phyloP scores from a whole-genome alignment of 2,113 vertebrate genomes.

The Columba livia region DNA sequence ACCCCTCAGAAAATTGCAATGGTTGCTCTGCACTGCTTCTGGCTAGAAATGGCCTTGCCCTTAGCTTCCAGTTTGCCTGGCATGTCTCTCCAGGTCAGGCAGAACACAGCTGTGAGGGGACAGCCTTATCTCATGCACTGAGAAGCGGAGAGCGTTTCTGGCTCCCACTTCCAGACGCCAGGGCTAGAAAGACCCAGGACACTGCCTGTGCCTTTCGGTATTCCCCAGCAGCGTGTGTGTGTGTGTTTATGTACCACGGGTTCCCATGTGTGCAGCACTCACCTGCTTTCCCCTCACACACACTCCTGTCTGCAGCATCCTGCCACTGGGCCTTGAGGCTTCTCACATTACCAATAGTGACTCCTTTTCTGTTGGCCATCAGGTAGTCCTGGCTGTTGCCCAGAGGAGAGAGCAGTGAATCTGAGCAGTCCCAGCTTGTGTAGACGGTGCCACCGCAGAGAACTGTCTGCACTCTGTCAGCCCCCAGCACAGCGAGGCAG shows the following conservation, averaged over 20 bases:
- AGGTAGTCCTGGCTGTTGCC: slow-evolving; percentile 5
- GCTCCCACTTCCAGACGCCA: not conserved
- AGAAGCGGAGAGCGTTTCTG: not conserved
- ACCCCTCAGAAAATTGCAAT: not conserved
- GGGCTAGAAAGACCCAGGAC: not conserved
- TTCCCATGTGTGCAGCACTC: not conserved
- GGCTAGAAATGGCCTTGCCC: not conserved
- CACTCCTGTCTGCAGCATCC: not conserved
- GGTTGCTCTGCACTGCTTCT: not conserved
- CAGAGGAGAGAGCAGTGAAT: not conserved
- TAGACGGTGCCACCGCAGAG: not conserved
- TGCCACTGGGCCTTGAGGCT: not conserved
- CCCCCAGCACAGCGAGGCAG: not conserved
- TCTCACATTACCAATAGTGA: rapidly evolving
- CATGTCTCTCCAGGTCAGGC: rapidly evolving
- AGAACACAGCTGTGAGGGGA: rapidly evolving
- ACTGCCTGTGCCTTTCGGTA: rapidly evolving
- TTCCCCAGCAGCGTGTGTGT: not conserved
- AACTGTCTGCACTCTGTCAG: not conserved
- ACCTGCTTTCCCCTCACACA: not conserved
- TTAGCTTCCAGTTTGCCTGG: not conserved
- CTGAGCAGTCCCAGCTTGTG: not conserved
- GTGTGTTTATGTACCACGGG: no score
- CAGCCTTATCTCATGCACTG: not conserved
- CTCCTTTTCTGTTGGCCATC: not conserved